These are phyloP conservation scores for Acromyrmex echinatior DNA, from an alignment of 1,140 invertebrate genomes.

Conservation along the genomic window DNA sequence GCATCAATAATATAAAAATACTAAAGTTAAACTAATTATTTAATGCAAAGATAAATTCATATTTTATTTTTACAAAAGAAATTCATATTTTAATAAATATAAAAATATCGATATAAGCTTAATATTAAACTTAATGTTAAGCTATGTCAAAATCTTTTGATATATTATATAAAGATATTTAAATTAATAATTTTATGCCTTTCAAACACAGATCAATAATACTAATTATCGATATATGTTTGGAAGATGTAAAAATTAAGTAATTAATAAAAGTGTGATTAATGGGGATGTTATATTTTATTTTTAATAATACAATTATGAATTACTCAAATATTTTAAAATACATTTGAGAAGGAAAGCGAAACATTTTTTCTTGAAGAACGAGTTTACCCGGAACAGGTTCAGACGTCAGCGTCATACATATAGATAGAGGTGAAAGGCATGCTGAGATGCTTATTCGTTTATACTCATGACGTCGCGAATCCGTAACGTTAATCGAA, in stretches of 20 bases:
- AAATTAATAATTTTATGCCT: too few relatives aligned
- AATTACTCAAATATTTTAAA: background rate
- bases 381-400: slow-evolving; percentile 73
- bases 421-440: slow-evolving; percentile 80
- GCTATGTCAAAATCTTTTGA: background rate
- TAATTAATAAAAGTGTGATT: background rate
- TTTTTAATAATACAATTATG: background rate
- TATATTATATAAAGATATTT: background rate
- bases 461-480: slow-evolving; percentile 73
- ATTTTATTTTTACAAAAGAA: background rate
- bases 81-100: background rate
- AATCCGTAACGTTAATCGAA: slow-evolving; percentile 72
- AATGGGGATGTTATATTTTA: background rate
- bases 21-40: background rate
- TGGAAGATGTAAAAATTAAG: background rate
- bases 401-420: slow-evolving; percentile 31
- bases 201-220: background rate
- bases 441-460: slow-evolving; percentile 71
- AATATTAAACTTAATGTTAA: too few relatives aligned
- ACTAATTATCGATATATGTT: background rate
- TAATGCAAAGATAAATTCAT: background rate
- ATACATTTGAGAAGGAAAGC: slow-evolving; percentile 64
- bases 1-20: background rate
- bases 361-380: slow-evolving; percentile 54
- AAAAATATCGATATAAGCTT: background rate